phyloP scores from a whole-genome alignment of 2,113 vertebrate genomes.

The human region DNA sequence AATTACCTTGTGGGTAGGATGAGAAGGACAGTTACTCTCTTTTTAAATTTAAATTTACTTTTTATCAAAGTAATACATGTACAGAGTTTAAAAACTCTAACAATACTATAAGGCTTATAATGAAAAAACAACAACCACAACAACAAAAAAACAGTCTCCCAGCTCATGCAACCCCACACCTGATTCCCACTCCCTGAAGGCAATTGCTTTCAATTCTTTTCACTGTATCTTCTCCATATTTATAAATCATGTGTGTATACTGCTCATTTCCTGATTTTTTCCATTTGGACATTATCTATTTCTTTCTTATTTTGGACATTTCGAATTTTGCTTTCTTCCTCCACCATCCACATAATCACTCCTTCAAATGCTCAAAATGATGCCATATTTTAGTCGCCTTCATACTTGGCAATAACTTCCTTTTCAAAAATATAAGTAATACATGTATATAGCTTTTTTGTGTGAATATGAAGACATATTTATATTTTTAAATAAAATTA shows the following conservation, averaged over 20 bases:
- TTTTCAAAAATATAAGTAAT: background rate
- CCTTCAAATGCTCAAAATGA: background rate
- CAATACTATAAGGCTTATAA: background rate
- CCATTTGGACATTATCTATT: background rate
- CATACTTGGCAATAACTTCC: background rate
- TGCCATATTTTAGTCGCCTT: background rate
- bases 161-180: background rate
- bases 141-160: background rate
- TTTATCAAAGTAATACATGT: background rate
- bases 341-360: background rate
- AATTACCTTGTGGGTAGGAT: background rate
- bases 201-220: background rate
- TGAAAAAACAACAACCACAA: background rate
- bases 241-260: background rate
- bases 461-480: background rate
- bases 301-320: background rate
- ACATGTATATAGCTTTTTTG: background rate
- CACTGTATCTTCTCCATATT: background rate
- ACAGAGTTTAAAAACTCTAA: background rate
- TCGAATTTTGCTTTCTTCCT: background rate
- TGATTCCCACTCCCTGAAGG: background rate
- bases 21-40: background rate
- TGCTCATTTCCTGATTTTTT: background rate
- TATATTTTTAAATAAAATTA: background rate
- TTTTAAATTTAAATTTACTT: background rate